A percentile compares a stretch with the other conserved stretches of the same genome.
Conservation (phyloP, 37 sponge, comb jelly and placozoan species). For the Bolinopsis microptera region DNA sequence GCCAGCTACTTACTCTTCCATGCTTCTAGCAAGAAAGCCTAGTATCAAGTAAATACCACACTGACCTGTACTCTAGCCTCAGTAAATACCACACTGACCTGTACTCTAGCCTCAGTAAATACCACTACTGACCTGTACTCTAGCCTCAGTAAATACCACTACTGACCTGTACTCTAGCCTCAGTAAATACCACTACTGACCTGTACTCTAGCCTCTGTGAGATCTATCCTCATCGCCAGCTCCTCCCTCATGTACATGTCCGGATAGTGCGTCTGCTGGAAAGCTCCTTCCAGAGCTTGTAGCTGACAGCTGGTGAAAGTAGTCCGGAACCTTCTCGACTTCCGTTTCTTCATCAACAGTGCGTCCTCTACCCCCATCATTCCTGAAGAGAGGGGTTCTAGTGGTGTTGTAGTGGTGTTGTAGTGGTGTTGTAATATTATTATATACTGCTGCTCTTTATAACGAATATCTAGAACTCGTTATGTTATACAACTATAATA, state of each 20-base stretch:
- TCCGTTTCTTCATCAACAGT: conserved; percentile 70
- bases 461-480: no score
- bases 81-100: neutral
- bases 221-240: conserved; percentile 65
- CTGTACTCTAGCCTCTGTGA: conserved; percentile 70
- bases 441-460: no score
- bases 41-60: no score
- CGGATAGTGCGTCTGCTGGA: conserved; percentile 68
- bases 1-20: no score
- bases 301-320: conserved; percentile 68
- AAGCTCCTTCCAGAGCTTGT: conserved; percentile 66
- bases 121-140: neutral
- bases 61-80: neutral
- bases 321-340: conserved; percentile 70
- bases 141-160: neutral
- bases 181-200: neutral
- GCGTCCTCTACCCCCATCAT: neutral
- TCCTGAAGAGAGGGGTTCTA: neutral
- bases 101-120: neutral
- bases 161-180: neutral
- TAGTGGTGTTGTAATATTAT: no score
- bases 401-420: neutral
- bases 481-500: no score
- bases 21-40: no score
- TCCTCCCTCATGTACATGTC: conserved; percentile 71